Percentiles rank a stretch among this genome's conserved stretches.
Evolutionary conservation across 2,888 invertebrate species (phyloP).

Genomic region (Stegana nigrithorax): DNA sequence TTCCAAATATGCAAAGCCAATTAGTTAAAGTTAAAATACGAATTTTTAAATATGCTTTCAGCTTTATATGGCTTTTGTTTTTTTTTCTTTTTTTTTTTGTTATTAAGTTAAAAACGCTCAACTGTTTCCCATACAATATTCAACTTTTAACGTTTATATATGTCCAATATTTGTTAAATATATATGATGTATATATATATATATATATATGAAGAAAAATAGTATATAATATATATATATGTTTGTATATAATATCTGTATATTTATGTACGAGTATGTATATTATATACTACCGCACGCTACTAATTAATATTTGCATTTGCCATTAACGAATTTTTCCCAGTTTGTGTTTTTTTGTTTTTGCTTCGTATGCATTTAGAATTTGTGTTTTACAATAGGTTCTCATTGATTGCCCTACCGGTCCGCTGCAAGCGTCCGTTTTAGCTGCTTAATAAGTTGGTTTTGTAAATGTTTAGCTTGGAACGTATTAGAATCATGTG

Average conservation of each 20-base stretch:
- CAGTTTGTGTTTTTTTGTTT: background rate
- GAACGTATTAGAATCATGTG: background rate
- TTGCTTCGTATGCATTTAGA: background rate
- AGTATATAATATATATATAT: background rate
- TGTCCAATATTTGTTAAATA: background rate
- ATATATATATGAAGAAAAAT: constrained; percentile 6
- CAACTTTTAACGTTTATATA: constrained; percentile 10
- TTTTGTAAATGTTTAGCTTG: background rate
- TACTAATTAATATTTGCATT: background rate
- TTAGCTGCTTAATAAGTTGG: background rate
- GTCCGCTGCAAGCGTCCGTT: too few species aligned
- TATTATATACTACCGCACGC: background rate
- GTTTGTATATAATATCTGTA: constrained; percentile 12
- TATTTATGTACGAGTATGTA: background rate
- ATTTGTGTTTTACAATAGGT: background rate
- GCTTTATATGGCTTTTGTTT: background rate
- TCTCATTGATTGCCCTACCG: background rate
- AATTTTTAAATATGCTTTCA: too few species aligned
- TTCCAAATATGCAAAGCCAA: too few species aligned
- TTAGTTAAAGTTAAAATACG: too few species aligned
- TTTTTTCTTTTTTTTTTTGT: background rate
- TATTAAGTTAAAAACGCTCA: constrained; percentile 1
- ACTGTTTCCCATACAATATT: background rate
- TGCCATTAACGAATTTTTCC: background rate
- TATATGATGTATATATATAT: background rate